phyloP scores from a whole-genome alignment of 2,888 invertebrate species.

The Philopedon plagiatum region DNA sequence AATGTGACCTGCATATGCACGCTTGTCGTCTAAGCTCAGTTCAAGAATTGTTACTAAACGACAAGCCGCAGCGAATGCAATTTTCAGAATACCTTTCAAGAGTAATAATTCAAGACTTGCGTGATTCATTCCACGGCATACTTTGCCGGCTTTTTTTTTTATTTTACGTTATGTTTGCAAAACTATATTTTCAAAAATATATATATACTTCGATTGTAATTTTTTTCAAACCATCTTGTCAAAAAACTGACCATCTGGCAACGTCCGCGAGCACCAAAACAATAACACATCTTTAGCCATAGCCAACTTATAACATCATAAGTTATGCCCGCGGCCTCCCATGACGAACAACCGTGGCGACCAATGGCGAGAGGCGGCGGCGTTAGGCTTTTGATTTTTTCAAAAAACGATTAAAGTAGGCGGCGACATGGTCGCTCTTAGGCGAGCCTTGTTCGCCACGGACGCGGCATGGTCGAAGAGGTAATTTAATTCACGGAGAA shows the following conservation, averaged over 20 bases:
- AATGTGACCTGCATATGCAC: too few relatives aligned
- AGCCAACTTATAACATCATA: conserved; percentile 56
- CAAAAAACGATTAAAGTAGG: conserved; percentile 62
- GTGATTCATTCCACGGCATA: too few relatives aligned
- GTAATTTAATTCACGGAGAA: conserved; percentile 42
- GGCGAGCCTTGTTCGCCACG: conserved; percentile 44
- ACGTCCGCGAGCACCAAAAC: conserved; percentile 45
- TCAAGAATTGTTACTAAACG: too few relatives aligned
- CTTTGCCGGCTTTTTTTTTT: too few relatives aligned
- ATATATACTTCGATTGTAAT: too few relatives aligned
- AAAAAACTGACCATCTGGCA: conserved; percentile 39
- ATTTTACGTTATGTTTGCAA: too few relatives aligned
- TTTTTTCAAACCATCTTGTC: too few relatives aligned
- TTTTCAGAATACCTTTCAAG: too few relatives aligned
- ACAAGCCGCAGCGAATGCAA: too few relatives aligned
- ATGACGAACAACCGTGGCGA: conserved; percentile 58
- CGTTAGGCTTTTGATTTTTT: conserved; percentile 60
- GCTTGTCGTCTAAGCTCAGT: too few relatives aligned
- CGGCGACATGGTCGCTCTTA: conserved; percentile 59
- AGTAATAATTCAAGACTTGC: too few relatives aligned
- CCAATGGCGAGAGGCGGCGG: conserved; percentile 60
- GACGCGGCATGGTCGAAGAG: conserved; percentile 39
- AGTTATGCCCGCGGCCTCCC: conserved; percentile 61
- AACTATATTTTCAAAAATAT: too few relatives aligned
- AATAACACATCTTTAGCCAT: conserved; percentile 55